Base-by-base conservation (phyloP, 2,797 vertebrate genomes). In the Sebastes kiyomatsui region DNA sequence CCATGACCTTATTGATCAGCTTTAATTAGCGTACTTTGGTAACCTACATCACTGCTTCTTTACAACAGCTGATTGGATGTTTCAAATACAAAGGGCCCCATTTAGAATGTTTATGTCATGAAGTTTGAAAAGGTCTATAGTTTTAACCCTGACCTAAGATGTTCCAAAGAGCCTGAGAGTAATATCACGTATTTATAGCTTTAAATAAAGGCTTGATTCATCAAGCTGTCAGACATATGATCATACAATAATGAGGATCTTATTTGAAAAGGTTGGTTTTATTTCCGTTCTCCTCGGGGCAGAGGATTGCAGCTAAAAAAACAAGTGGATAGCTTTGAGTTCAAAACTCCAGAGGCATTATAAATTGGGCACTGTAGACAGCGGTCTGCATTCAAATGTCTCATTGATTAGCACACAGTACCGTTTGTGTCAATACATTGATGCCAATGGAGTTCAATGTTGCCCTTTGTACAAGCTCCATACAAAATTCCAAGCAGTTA, bases 141-240 rank as follows among this genome's bases (percentile, higher is more conserved):
- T 46, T 46, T 46, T 46, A 82, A 64, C 14, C 4, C 22, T 23
- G 11, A 35, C 20, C 28, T 10, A 28, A 59, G 20, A 67, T 25
- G n/a, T 52, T 74, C 42, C 33, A 54, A 70, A 28, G 46, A 72
- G 13, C 13, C 60, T 60, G 42, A 64, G 13, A 42, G 55, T 58
- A 42, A 42, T 42, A 42, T 42, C 38, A 16, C 38, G 5, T 16
- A 42, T 42, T 16, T 42, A 16, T 42, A 16, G 7, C 32, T 75
- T 80, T 54, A 62, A 80, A 85, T 67, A 88, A 78, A 65, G 71
- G 35, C 3, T 46, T 67, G 58, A 80, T 88, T 86, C 85, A 87
- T 72, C 6, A 59, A 74, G 56, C 46, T 83, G 66, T 72, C 69
- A 72, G 32, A 81, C 81, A 78, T 70, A 66, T 82, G 76, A 84